A percentile compares a stretch with the other conserved stretches of the same genome.
Conservation (phyloP, 2,113 vertebrate species). For the Chloropsis cyanopogon region DNA sequence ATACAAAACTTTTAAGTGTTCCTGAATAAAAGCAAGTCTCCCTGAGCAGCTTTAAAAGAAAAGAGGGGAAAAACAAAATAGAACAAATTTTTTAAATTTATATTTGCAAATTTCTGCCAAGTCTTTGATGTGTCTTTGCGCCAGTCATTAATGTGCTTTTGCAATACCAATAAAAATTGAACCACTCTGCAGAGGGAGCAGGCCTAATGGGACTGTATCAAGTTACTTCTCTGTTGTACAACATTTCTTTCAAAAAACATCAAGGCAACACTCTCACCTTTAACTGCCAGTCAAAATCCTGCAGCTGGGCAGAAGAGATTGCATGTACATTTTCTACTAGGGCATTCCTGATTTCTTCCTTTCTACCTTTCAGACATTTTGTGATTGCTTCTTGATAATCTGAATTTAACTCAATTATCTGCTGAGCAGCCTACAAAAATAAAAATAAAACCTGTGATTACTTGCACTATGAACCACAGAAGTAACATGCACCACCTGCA, state of each 20-base stretch:
- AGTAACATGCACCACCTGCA: neutral
- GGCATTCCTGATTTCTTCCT: conserved; percentile 80
- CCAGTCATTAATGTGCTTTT: neutral
- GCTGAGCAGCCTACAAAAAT: conserved; percentile 73
- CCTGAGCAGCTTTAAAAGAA: neutral
- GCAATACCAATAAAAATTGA: neutral
- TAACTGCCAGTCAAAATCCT: conserved; percentile 96
- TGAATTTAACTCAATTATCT: conserved; percentile 72
- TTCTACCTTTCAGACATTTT: conserved; percentile 82
- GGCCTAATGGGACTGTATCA: neutral
- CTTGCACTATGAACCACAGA: neutral
- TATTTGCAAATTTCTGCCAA: neutral
- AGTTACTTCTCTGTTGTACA: neutral
- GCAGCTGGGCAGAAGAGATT: conserved; percentile 84
- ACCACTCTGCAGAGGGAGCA: neutral
- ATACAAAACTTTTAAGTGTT: neutral
- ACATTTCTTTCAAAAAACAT: neutral
- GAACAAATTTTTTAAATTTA: neutral
- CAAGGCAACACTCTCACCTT: conserved; percentile 76
- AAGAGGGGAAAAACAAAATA: neutral
- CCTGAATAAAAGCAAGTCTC: rapidly evolving
- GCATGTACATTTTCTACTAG: conserved; percentile 81
- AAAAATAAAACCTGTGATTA: neutral
- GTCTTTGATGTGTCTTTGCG: neutral
- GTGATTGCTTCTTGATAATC: conserved; percentile 72